Base-by-base conservation (phyloP, 2,888 invertebrate genomes). In the Atethmia centrago region DNA sequence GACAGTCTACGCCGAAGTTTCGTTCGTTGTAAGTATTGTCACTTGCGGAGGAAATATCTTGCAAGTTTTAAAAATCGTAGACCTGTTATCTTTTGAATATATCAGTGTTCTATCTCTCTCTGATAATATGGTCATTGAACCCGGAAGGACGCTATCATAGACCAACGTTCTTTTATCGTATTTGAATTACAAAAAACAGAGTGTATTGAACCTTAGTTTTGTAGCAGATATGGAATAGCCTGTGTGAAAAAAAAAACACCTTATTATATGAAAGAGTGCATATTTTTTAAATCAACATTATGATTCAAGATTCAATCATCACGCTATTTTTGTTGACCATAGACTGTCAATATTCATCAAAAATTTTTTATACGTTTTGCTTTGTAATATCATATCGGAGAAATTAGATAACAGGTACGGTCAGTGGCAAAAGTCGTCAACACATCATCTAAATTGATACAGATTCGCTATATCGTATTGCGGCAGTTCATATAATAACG, bases 71-170 rank as follows among this genome's bases (percentile, higher is more conserved):
- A 56, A 36, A 28, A 36, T 19, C 8, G 12, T 42, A 36, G 7
- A 14, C 16, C 12, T 59, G 16, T 40, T 66, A 36, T 28, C 45
- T 55, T 28, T 45, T 47, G n/a, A 31, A 47, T 61, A 36, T 58
- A 65, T 65, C 49, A 61, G n/a, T 47, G 21, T 56, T 40, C 25
- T 74, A n/a, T 25, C 21, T n/a, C 2, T 25, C 21, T n/a, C 2
- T 40, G 31, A 47, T n/a, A 40, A 19, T 8, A 10, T 55, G 77
- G 80, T 63, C 71, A n/a, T 72, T 77, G 80, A 85, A 70, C 85
- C 62, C 65, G 63, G 55, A 59, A 76, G 85, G 73, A 82, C 80
- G 71, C 85, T 80, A 71, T 31, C 77, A 65, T 62, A 74, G 62
- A 79, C 65, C 58, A 80, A 36, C 69, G 49, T 74, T 74, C 25